These are phyloP conservation scores for Chouioia cunea DNA, from an alignment of 2,888 invertebrate genomes.

Conservation along the genomic window DNA sequence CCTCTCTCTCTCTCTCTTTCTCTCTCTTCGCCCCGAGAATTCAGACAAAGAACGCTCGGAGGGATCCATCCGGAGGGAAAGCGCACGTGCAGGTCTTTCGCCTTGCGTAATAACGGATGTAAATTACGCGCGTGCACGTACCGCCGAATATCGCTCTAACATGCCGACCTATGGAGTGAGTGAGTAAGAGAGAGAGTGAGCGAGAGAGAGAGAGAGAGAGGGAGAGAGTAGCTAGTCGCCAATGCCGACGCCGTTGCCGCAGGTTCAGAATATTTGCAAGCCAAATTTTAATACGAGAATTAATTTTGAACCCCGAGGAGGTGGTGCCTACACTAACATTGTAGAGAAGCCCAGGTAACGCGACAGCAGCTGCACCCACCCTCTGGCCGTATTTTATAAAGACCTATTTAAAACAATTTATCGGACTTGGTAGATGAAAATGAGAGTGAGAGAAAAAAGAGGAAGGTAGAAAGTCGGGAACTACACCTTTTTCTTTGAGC, in stretches of 20 bases:
- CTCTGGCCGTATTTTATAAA: conserved; percentile 53
- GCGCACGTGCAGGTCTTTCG: conserved; percentile 23
- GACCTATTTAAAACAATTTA: conserved; percentile 61
- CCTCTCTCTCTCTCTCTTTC: conserved; percentile 16
- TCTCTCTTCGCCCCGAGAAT: conserved; percentile 25
- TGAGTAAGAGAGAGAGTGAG: no score
- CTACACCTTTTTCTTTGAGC: no score
- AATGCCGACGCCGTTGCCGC: conserved; percentile 57
- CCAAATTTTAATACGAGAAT: conserved; percentile 70
- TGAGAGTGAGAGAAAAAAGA: no score
- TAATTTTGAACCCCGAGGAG: conserved; percentile 67
- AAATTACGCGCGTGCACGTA: conserved; percentile 66
- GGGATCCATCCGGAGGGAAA: conserved; percentile 38
- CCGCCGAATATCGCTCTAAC: conserved; percentile 45
- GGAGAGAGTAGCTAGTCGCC: conserved; percentile 7
- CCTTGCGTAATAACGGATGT: conserved; percentile 67
- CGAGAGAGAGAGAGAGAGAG: no score
- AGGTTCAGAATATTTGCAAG: conserved; percentile 68
- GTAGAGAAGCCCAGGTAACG: conserved; percentile 7
- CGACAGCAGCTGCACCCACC: conserved; percentile 2
- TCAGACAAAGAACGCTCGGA: conserved; percentile 46
- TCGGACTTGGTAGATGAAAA: conserved; percentile 46
- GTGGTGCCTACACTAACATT: not conserved
- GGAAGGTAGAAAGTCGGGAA: no score
- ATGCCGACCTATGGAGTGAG: conserved; percentile 30